These are phyloP conservation scores for Alosa alosa DNA, from an alignment of 2,113 vertebrate species.

Conservation along the genomic window DNA sequence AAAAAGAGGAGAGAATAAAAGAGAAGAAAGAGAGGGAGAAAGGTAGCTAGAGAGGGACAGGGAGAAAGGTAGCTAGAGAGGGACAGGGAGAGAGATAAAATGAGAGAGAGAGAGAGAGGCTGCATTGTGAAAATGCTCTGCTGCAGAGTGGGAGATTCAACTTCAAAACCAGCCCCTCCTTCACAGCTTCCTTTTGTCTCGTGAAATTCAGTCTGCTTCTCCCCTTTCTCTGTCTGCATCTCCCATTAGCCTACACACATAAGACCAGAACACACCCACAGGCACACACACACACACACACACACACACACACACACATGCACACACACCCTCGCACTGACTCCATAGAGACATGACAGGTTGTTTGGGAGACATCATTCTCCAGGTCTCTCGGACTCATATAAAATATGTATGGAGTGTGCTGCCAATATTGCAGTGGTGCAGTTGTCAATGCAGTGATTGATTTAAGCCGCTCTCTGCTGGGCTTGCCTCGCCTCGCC, in stretches of 20 bases:
- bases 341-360: background rate
- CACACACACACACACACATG: background rate
- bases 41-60: too few relatives aligned
- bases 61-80: background rate
- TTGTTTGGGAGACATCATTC: background rate
- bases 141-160: slow-evolving; percentile 38
- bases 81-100: background rate
- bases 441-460: slow-evolving; percentile 17
- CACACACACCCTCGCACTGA: background rate
- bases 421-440: background rate
- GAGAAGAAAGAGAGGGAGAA: background rate
- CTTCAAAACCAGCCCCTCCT: slow-evolving; percentile 25
- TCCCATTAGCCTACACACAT: background rate
- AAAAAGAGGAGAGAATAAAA: background rate
- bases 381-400: background rate
- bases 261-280: background rate
- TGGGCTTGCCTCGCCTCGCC: slow-evolving; percentile 25
- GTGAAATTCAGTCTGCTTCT: slow-evolving; percentile 25
- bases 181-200: slow-evolving; percentile 34
- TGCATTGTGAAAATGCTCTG: slow-evolving; percentile 5
- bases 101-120: background rate
- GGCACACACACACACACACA: background rate
- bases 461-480: slow-evolving; percentile 37
- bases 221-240: background rate
- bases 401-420: slow-evolving; percentile 16